Conservation (phyloP, 2,113 vertebrate genomes). For the Carollia perspicillata region DNA sequence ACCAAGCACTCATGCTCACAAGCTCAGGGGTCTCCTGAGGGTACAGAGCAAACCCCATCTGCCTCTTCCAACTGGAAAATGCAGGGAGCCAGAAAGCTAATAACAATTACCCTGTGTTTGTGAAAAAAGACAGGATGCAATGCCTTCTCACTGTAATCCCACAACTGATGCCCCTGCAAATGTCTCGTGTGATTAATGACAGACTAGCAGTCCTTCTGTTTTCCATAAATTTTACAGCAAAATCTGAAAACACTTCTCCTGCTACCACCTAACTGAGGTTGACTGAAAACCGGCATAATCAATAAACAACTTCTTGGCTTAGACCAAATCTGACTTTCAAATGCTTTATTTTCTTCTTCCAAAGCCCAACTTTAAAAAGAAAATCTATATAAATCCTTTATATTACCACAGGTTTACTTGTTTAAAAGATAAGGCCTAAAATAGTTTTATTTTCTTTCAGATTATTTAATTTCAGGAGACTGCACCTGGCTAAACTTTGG, state of each 20-base stretch:
- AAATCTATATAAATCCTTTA: constrained; percentile 10
- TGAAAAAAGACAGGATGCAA: not conserved
- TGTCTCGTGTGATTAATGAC: not conserved
- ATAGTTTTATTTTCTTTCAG: not conserved
- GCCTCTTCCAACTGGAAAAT: not conserved
- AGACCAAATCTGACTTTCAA: not conserved
- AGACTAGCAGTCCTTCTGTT: not conserved
- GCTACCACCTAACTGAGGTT: not conserved
- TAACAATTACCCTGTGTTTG: not conserved
- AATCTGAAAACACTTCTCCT: not conserved
- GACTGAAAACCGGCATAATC: not conserved
- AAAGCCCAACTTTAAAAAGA: not conserved
- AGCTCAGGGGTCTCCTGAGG: not conserved
- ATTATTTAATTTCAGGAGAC: not conserved
- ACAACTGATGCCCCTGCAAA: not conserved
- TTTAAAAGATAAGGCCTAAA: not conserved
- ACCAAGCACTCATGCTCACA: not conserved
- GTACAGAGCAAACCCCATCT: not conserved
- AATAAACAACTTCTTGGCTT: not conserved
- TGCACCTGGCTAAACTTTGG: not conserved
- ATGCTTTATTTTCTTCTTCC: not conserved
- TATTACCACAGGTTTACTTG: not conserved
- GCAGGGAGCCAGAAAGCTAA: not conserved
- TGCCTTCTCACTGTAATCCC: not conserved
- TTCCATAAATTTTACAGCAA: not conserved